Conservation (phyloP, 2,888 invertebrate genomes). For the Epistrophe grossulariae region DNA sequence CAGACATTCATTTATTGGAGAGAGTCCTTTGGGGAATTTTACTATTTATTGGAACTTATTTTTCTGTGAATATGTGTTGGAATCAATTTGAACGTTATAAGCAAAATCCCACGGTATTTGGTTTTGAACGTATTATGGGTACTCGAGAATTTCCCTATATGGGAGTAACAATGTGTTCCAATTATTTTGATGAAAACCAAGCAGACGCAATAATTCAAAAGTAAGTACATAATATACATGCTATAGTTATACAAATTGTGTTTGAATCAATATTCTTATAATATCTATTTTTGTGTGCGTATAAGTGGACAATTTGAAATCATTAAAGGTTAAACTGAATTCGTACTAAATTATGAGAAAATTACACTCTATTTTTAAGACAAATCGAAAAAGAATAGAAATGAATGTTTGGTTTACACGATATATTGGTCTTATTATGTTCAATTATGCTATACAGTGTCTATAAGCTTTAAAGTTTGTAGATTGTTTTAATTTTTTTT, state of each 20-base stretch:
- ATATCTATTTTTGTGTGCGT: background rate
- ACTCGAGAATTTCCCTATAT: slow-evolving; percentile 84
- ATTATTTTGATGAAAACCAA: slow-evolving; percentile 79
- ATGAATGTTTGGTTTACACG: no score
- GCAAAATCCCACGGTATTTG: slow-evolving; percentile 85
- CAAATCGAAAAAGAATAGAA: no score
- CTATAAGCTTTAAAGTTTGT: no score
- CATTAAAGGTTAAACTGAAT: no score
- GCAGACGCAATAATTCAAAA: slow-evolving; percentile 80
- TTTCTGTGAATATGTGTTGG: slow-evolving; percentile 78
- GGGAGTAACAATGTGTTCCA: slow-evolving; percentile 85
- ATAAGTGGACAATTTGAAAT: no score
- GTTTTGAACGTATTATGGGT: slow-evolving; percentile 84
- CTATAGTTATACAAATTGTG: no score
- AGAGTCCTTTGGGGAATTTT: slow-evolving; percentile 79
- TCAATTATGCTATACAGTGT: no score
- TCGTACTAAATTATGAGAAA: no score
- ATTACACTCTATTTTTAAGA: no score
- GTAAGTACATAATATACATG: slow-evolving; percentile 74
- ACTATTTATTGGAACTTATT: slow-evolving; percentile 78
- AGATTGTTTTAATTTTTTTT: no score
- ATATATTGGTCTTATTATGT: no score
- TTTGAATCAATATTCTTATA: background rate
- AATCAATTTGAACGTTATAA: slow-evolving; percentile 84
- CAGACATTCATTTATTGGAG: slow-evolving; percentile 80